Evolutionary conservation across 2,888 invertebrate genomes (phyloP).

Genomic region (Chymomyza caudatula): DNA sequence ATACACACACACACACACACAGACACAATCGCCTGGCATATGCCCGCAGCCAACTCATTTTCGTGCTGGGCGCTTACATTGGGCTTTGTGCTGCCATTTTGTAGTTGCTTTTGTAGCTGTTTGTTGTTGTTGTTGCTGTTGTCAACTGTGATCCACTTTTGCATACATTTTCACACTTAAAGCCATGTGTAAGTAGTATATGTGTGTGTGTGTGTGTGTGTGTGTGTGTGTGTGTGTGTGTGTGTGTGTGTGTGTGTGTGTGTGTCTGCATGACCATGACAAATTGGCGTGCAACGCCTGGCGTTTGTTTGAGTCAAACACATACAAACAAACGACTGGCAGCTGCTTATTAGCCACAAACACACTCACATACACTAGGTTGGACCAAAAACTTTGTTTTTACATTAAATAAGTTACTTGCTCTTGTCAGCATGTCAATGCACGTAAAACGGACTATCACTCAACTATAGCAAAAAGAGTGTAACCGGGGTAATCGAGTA

Average conservation of each 20-base stretch:
- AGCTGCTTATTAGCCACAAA: slow-evolving; percentile 52
- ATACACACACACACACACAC: neutral
- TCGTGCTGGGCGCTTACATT: slow-evolving; percentile 7
- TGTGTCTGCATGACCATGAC: slow-evolving; percentile 27
- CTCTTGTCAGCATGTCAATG: no score
- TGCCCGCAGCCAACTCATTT: slow-evolving; percentile 6
- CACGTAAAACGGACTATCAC: no score
- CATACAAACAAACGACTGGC: slow-evolving; percentile 9
- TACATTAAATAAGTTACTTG: no score
- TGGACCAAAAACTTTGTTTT: no score
- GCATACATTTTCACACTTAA: slow-evolving; percentile 45
- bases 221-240: slow-evolving; percentile 5
- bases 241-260: slow-evolving; percentile 13
- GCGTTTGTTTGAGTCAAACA: slow-evolving; percentile 25
- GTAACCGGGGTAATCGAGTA: no score
- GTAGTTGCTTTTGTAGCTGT: neutral
- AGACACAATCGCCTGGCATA: neutral
- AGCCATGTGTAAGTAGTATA: slow-evolving; percentile 9
- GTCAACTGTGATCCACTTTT: slow-evolving; percentile 44
- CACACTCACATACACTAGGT: slow-evolving; percentile 1
- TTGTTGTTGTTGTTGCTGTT: slow-evolving; percentile 8
- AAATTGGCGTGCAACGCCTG: slow-evolving; percentile 35
- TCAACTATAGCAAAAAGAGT: no score
- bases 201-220: slow-evolving; percentile 4
- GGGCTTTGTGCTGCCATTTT: neutral